Evolutionary conservation across 2,888 invertebrate genomes (phyloP), one percentile per base, ranked within the genome.

Genomic region (Pristionchus fissidentatus): DNA sequence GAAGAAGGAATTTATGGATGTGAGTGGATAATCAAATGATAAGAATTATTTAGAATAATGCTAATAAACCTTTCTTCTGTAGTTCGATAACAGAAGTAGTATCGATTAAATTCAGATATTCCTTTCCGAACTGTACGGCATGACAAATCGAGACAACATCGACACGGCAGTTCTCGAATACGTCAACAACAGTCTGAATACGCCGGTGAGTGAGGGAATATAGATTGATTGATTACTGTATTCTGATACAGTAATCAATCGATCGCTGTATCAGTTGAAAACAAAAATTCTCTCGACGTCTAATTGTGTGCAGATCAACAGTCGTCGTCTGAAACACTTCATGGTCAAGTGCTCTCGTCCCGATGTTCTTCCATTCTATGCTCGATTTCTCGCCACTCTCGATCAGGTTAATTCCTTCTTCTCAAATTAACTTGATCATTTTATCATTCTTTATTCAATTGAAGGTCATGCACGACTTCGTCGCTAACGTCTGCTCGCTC

Each of bases 111-210:
- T 84, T 22, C 85, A 87, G 83, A 85, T 85, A 38, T 90, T 90
- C 66, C 85, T 88, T 35, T 80, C 86, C 13, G 86, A 87, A 66
- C 84, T 91, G 62, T 87, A 88, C 55, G 87, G 87, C 84, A 85
- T 89, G 32, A 89, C 91, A 43, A 91, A 90, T 84, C 85, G 89
- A 43, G 90, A 90, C n/a, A 87, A 88, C 8, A 89, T 90, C 10
- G 91, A 91, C 82, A 84, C 87, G 38, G 89, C 89, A 22, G 90
- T 91, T 0, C 84, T 89, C 5, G 87, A 88, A 38, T 91, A 91
- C 82, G 88, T 92, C n/a, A 85, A 85, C 19, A 85, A 87, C 81
- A 83, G 62, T 80, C 80, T 80, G 43, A 38, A 80, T n/a, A 80
- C 80, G 29, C 62, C 60, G 46, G 80, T 80, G 0, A 26, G 78